A percentile compares a stretch with the other conserved stretches of the same genome.
These are phyloP conservation scores for Adelphocoris suturalis DNA, from an alignment of 2,888 invertebrate species.

Conservation along the genomic window DNA sequence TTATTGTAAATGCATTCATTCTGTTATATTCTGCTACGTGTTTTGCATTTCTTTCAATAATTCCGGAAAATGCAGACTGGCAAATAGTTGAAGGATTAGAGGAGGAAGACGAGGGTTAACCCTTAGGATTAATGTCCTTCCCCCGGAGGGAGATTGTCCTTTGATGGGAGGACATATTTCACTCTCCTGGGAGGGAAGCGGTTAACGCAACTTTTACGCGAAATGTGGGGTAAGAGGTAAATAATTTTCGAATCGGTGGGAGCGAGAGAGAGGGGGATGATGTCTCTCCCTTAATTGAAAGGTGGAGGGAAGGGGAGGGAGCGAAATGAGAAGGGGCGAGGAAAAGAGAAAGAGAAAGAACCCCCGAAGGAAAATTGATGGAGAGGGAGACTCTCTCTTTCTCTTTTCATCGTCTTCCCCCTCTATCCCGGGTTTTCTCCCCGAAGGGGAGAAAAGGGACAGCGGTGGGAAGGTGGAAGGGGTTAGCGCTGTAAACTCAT, in stretches of 20 bases:
- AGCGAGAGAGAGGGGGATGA: neutral
- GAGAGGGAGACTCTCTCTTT: slow-evolving; percentile 34
- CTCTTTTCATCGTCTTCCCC: slow-evolving; percentile 19
- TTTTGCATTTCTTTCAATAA: too few relatives aligned
- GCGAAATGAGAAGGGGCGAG: neutral
- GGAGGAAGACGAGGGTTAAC: neutral
- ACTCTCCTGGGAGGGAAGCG: neutral
- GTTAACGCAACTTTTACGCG: neutral
- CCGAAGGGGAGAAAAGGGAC: neutral
- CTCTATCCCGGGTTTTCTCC: neutral
- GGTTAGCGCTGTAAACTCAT: slow-evolving; percentile 7
- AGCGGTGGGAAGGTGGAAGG: neutral
- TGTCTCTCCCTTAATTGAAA: slow-evolving; percentile 1
- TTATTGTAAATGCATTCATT: too few relatives aligned
- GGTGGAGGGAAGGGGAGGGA: neutral
- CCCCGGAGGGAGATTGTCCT: slow-evolving; percentile 12
- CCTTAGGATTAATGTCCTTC: neutral
- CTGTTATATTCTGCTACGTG: too few relatives aligned
- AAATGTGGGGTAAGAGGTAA: slow-evolving; percentile 29
- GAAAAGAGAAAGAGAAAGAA: neutral
- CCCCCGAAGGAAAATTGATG: neutral
- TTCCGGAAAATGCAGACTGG: too few relatives aligned
- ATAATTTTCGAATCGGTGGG: slow-evolving; percentile 16
- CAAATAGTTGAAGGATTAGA: neutral
- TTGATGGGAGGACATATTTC: slow-evolving; percentile 18